These are phyloP conservation scores for Brachyalestes nurse DNA, from an alignment of 2,797 vertebrate species.

Conservation along the genomic window DNA sequence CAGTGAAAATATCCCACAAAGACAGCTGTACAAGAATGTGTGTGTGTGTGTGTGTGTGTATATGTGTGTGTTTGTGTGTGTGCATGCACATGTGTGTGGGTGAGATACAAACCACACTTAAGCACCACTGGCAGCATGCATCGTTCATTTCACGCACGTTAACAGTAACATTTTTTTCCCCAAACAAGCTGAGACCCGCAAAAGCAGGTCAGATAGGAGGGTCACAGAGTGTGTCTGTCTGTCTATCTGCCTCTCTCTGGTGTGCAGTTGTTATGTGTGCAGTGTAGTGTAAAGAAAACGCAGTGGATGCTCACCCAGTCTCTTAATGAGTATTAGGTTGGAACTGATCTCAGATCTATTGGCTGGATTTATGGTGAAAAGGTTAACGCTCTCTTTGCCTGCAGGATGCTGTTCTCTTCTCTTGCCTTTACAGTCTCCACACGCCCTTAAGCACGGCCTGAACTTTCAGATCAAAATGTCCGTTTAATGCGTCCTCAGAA, in stretches of 20 bases:
- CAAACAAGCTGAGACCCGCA: conserved; percentile 60
- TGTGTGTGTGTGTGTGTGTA: conserved; percentile 14
- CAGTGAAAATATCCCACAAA: background rate
- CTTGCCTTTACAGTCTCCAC: conserved; percentile 60
- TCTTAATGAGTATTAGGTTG: conserved; percentile 27
- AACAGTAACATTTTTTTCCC: conserved; percentile 52
- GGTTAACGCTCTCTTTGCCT: conserved; percentile 66
- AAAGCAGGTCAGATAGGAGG: conserved; percentile 62
- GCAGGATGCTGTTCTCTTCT: conserved; percentile 50
- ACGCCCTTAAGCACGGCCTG: conserved; percentile 76
- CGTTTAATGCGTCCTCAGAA: conserved; percentile 79
- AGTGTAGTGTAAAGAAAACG: conserved; percentile 25
- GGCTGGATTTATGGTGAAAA: conserved; percentile 61
- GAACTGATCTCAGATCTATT: conserved; percentile 12
- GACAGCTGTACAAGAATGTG: background rate
- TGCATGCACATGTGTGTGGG: background rate
- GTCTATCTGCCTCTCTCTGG: background rate
- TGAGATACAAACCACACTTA: conserved; percentile 50
- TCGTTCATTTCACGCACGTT: conserved; percentile 79
- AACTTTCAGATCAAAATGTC: conserved; percentile 81
- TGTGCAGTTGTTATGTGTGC: conserved; percentile 13
- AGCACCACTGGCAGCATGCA: conserved; percentile 73
- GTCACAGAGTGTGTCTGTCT: background rate
- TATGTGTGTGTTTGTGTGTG: conserved; percentile 9
- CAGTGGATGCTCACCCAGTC: background rate